phyloP scores from a whole-genome alignment of 2,113 vertebrate species.

The Pampusana beccarii region DNA sequence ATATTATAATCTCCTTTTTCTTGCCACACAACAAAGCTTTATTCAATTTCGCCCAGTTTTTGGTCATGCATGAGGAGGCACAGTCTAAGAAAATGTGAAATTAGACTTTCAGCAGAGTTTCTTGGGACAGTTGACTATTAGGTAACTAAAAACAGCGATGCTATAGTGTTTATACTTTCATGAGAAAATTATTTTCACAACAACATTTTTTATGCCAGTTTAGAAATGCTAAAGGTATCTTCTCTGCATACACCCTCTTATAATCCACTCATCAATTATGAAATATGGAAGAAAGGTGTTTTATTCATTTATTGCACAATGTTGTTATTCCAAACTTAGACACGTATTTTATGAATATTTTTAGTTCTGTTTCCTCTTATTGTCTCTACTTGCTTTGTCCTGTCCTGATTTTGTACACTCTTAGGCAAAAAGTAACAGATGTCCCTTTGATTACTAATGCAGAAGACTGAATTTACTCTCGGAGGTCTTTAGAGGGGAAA shows the following conservation, averaged over 20 bases:
- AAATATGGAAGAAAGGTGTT: not conserved
- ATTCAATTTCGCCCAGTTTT: accelerated
- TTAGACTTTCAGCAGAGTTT: not conserved
- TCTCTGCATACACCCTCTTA: not conserved
- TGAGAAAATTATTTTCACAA: not conserved
- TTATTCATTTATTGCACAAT: not conserved
- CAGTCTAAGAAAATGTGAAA: not conserved
- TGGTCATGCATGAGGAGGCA: not conserved
- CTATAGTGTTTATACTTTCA: not conserved
- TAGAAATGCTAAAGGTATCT: not conserved
- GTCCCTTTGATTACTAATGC: not conserved
- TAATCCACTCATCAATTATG: not conserved
- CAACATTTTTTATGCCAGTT: not conserved
- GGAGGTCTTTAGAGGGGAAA: not conserved
- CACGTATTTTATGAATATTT: not conserved
- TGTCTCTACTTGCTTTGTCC: not conserved
- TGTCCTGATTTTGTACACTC: not conserved
- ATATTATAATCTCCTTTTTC: not conserved
- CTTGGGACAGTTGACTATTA: not conserved
- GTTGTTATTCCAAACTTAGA: not conserved
- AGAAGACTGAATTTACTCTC: not conserved
- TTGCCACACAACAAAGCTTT: not conserved
- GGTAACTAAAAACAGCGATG: not conserved
- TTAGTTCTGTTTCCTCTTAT: not conserved
- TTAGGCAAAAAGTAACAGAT: not conserved